Percentiles rank a stretch among this genome's conserved stretches.
Conservation (phyloP, 2,888 invertebrate genomes). For the Pachymerium ferrugineum region DNA sequence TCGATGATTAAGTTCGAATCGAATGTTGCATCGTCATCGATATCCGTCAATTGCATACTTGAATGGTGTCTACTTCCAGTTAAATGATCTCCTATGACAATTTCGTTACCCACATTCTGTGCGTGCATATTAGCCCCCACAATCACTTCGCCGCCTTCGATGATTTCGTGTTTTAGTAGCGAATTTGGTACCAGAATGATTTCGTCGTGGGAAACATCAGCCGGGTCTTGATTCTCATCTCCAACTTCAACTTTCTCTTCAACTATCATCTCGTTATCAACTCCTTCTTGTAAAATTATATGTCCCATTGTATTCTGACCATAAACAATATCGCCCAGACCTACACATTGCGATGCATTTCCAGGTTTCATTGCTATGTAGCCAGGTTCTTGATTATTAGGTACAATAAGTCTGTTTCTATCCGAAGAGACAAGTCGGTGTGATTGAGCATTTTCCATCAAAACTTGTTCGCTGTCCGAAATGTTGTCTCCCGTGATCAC, state of each 20-base stretch:
- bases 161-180: conserved; percentile 39
- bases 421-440: neutral
- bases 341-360: conserved; percentile 16
- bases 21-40: conserved; percentile 36
- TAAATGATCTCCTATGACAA: conserved; percentile 38
- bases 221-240: conserved; percentile 29
- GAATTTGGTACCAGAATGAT: conserved; percentile 39
- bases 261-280: conserved; percentile 38
- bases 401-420: conserved; percentile 1
- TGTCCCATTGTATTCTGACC: conserved; percentile 36
- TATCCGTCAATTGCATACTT: conserved; percentile 27
- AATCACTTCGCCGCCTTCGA: conserved; percentile 39
- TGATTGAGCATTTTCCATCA: neutral
- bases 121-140: conserved; percentile 36
- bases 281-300: conserved; percentile 37
- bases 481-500: neutral
- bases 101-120: conserved; percentile 38
- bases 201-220: conserved; percentile 37
- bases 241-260: conserved; percentile 38
- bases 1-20: conserved; percentile 39
- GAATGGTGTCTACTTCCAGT: conserved; percentile 34
- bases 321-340: conserved; percentile 37
- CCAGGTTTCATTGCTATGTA: conserved; percentile 37
- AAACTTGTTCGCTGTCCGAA: neutral
- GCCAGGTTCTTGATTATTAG: conserved; percentile 30